Evolutionary conservation across 2,113 vertebrate species (phyloP), one percentile per base, ranked within the genome.

Genomic region (Saccopteryx leptura): DNA sequence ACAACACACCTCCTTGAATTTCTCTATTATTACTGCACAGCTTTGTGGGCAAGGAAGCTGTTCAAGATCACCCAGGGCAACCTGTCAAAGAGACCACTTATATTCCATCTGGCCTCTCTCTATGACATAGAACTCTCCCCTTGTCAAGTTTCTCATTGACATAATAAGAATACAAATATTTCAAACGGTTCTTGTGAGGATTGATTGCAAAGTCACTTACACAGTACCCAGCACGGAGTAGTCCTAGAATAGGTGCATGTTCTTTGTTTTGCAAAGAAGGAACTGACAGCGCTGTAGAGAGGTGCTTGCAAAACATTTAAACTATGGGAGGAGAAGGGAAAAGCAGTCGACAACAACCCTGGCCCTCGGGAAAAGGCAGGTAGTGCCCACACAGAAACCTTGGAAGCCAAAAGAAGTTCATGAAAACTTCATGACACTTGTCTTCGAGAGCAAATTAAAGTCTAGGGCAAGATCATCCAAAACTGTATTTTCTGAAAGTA

Each of bases 361-460:
- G 60, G 66, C 2, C 19, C 17, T 79, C 11, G 50, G 56, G 75
- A 60, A 76, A 85, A 66, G 9, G 17, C 39, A 71, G 48, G 48
- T 56, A 66, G 19, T 61, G 9, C 23, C 24, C 31, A 80, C 28
- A 86, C 4, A 58, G 75, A 94, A 18, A 81, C 14, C 11, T 19
- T 23, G 24, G 72, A 86, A 79, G 60, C 7, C 33, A 31, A 90
- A 95, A 46, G 63, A 89, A 96, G 6, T 86, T 96, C 93, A 48
- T 96, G 81, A 87, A 97, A 93, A 52, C 92, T 95, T 96, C 78
- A 88, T 96, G 33, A 86, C n/a, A 52, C 8, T 26, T 26, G 58
- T 87, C 71, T 95, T 69, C 66, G 21, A 83, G 48, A 92, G 15
- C 56, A 94, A 87, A 92, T 50, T 50, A 74, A 58, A 92, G 81